Evolutionary conservation across 1,140 invertebrate genomes (phyloP), one percentile per base, ranked within the genome.

Genomic region (Drosophila pandora): DNA sequence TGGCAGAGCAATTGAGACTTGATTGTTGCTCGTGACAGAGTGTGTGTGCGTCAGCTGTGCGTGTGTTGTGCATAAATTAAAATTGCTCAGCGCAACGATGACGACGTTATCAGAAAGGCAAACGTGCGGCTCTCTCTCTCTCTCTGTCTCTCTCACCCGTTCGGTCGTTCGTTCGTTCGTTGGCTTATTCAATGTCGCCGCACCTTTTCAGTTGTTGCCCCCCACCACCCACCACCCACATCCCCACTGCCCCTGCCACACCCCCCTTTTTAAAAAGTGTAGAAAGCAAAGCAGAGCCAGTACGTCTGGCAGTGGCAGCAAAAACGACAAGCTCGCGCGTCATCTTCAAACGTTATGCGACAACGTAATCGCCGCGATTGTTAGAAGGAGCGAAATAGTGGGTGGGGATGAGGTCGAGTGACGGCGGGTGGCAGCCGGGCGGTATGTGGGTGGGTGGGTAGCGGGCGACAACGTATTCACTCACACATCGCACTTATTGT

Each of bases 21-120:
- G 79, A 76, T 75, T 77, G 60, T 63, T 59, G 43, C 28, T 53
- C 43, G 23, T 68, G 50, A 32, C 21, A 21, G 43, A 10, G 43
- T 43, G 45, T 65, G 76, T 62, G 43, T 58, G 52, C 21, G 37
- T 76, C 54, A 52, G 50, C 39, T 54, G 43, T 77, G 45, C 50
- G 67, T 80, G 67, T 64, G 72, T 56, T 65, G 64, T 71, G 82
- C 74, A 87, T 87, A 88, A 87, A 79, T 88, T 87, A 87, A 81
- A 79, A 87, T 87, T 76, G 82, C 78, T 75, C 37, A 53, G 71
- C 74, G 69, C 80, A 82, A 87, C 78, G 65, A 62, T 77, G 70
- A 85, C 71, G 55, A 76, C 82, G 82, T 85, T 85, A 85, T 85
- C 82, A 85, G 60, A 74, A 65, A 49, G 56, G 48, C 48, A 63